Percentiles rank a stretch among this genome's conserved stretches.
Evolutionary conservation across 2,113 vertebrate species (phyloP).

Genomic region (Zapus hudsonius): DNA sequence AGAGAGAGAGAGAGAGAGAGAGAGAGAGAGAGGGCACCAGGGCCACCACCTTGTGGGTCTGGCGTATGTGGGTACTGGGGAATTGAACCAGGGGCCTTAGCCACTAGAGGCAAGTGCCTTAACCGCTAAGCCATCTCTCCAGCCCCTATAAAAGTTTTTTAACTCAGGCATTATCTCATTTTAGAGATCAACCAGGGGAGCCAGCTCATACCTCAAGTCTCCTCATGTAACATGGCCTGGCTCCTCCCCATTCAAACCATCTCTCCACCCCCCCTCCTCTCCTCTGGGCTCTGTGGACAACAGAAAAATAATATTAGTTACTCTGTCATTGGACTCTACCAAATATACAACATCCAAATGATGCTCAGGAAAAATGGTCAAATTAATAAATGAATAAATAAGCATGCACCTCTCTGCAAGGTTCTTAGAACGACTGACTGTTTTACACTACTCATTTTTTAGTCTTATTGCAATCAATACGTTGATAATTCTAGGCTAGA

Average conservation of each 20-base stretch:
- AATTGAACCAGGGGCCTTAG: no score
- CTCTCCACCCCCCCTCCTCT: background rate
- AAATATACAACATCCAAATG: background rate
- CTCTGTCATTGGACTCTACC: background rate
- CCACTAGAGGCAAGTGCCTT: no score
- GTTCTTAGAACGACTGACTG: conserved; percentile 31
- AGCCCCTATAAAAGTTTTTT: no score
- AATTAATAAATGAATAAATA: conserved; percentile 9
- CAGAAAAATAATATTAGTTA: background rate
- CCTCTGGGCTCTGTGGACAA: background rate
- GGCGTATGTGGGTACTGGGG: no score
- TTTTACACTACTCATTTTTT: background rate
- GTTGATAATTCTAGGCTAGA: conserved; percentile 56
- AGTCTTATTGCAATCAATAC: conserved; percentile 31
- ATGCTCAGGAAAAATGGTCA: background rate
- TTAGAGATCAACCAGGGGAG: background rate
- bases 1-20: no score
- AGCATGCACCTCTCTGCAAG: background rate
- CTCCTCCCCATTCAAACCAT: background rate
- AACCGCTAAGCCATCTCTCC: no score
- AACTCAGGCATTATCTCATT: background rate
- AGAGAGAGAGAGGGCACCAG: no score
- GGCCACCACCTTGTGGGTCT: no score
- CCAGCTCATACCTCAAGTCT: background rate
- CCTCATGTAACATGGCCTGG: fast-evolving